Evolutionary conservation across 1,140 invertebrate genomes (phyloP).

Genomic region (Plutomurus gul): DNA sequence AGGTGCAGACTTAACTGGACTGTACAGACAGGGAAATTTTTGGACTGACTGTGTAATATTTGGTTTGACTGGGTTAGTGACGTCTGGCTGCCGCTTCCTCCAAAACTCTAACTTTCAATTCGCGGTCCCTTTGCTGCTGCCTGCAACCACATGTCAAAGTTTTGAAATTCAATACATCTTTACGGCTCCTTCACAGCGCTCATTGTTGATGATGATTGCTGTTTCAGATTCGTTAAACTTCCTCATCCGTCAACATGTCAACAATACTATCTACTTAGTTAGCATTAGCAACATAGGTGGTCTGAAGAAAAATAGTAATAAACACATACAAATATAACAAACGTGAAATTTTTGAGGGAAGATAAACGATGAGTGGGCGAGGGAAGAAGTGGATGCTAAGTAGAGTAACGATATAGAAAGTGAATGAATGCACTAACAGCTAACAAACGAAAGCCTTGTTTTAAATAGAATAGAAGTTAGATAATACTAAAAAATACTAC

Average conservation of each 20-base stretch:
- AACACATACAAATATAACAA: constrained; percentile 17
- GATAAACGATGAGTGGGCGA: not conserved
- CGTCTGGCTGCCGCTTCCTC: constrained; percentile 78
- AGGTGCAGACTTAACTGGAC: constrained; percentile 11
- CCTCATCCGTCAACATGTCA: not conserved
- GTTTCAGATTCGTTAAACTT: constrained; percentile 6
- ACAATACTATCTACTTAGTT: constrained; percentile 23
- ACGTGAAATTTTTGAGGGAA: not conserved
- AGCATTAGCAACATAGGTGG: constrained; percentile 24
- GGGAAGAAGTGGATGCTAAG: constrained; percentile 6
- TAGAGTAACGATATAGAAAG: constrained; percentile 7
- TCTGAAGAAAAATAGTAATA: constrained; percentile 18
- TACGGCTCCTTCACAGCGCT: not conserved
- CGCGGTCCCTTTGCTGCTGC: constrained; percentile 72
- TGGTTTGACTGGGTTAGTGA: constrained; percentile 44
- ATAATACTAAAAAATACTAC: constrained; percentile 29
- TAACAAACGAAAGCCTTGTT: constrained; percentile 12
- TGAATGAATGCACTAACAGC: constrained; percentile 5
- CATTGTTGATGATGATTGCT: constrained; percentile 11
- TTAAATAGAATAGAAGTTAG: constrained; percentile 27
- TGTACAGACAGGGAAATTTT: constrained; percentile 12
- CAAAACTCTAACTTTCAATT: constrained; percentile 79
- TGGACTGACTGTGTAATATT: constrained; percentile 15
- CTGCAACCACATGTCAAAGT: constrained; percentile 59
- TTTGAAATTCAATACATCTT: constrained; percentile 13